A percentile compares a stretch with the other conserved stretches of the same genome.
Evolutionary conservation across 2,113 vertebrate species (phyloP).

Genomic region (Labeo rohita): DNA sequence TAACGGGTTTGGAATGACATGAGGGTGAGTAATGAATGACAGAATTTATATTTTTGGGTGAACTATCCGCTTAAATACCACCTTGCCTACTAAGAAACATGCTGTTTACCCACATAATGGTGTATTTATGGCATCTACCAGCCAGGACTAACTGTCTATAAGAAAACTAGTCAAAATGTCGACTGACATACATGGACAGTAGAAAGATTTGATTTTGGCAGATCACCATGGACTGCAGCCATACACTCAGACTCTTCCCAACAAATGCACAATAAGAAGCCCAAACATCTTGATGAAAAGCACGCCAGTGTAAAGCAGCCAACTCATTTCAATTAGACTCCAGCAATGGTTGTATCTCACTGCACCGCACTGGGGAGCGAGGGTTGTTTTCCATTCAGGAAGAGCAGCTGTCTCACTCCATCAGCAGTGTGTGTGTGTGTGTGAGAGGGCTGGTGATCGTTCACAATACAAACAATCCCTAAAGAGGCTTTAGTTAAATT

Average conservation of each 20-base stretch:
- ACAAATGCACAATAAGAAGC: constrained; percentile 12
- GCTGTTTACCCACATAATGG: background rate
- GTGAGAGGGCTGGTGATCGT: background rate
- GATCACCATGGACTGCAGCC: background rate
- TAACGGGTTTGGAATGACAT: too few relatives aligned
- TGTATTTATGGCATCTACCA: background rate
- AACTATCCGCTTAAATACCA: background rate
- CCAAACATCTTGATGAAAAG: constrained; percentile 27
- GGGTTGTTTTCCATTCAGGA: constrained; percentile 11
- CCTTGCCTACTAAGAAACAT: background rate
- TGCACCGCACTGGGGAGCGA: background rate
- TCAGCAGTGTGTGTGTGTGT: background rate
- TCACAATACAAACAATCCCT: constrained; percentile 5
- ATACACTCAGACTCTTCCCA: background rate
- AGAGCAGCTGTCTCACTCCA: constrained; percentile 19
- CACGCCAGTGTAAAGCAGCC: constrained; percentile 10
- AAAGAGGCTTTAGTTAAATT: constrained; percentile 1
- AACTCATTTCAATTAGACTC: constrained; percentile 30
- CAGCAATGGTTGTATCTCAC: constrained; percentile 6
- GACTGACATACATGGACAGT: background rate
- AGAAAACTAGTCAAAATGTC: background rate
- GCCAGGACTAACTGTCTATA: background rate
- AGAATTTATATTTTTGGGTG: too few relatives aligned
- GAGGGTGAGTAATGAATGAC: too few relatives aligned
- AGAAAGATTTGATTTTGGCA: background rate